A percentile compares a stretch with the other conserved stretches of the same genome.
These are phyloP conservation scores for Julus scandinavius DNA, from an alignment of 2,888 invertebrate genomes.

Conservation along the genomic window DNA sequence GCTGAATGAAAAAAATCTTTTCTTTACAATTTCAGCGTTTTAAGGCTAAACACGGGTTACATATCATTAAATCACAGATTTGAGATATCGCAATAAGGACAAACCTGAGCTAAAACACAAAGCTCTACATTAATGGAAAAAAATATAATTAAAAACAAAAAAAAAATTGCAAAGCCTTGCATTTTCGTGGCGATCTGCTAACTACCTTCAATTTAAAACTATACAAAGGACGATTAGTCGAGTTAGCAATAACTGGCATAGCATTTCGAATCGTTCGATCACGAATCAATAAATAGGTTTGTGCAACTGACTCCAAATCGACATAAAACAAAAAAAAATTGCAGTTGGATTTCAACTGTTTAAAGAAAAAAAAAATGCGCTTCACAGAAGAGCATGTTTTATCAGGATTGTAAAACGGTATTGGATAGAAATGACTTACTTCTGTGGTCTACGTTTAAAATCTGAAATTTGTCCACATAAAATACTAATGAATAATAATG, in stretches of 20 bases:
- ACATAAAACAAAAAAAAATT: background rate
- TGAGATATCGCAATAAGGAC: background rate
- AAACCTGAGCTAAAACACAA: constrained; percentile 11
- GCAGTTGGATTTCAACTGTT: constrained; percentile 3
- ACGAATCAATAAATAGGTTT: constrained; percentile 20
- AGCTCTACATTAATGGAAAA: background rate
- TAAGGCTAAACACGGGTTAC: background rate
- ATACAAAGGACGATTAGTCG: constrained; percentile 4
- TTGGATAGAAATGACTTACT: background rate
- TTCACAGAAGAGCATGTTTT: constrained; percentile 13
- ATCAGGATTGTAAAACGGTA: background rate
- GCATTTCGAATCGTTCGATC: constrained; percentile 13
- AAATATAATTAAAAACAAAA: background rate
- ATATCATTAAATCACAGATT: background rate
- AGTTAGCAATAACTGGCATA: constrained; percentile 7
- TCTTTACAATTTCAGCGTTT: constrained; percentile 13
- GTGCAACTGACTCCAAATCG: constrained; percentile 33
- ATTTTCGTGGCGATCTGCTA: background rate
- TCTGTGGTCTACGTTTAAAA: background rate
- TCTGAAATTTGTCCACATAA: background rate
- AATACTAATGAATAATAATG: background rate
- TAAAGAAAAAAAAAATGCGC: constrained; percentile 28
- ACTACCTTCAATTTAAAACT: constrained; percentile 10
- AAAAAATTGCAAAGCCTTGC: constrained; percentile 7
- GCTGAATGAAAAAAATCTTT: background rate